Conservation (phyloP, 2,797 vertebrate species). For the Kryptopterus vitreolus region DNA sequence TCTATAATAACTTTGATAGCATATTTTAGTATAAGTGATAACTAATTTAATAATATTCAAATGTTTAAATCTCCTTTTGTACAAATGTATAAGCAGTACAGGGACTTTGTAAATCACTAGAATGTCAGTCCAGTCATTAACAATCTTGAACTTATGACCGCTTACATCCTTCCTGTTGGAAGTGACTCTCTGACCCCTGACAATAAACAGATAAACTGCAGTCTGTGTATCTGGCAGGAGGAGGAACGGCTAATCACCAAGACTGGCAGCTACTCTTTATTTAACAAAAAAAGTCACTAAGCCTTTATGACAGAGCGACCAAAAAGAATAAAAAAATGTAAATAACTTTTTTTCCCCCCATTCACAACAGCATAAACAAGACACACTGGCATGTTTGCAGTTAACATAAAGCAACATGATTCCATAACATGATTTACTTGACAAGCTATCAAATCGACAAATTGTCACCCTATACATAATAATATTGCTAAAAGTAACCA, state of each 20-base stretch:
- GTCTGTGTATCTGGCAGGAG: conserved; percentile 10
- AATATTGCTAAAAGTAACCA: not conserved
- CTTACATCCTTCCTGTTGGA: conserved; percentile 31
- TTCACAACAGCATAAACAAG: not conserved
- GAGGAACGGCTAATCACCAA: conserved; percentile 14
- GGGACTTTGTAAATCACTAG: not conserved
- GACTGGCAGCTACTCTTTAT: not conserved
- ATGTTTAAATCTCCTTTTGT: not conserved
- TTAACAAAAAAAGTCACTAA: not conserved
- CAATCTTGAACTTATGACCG: conserved; percentile 36
- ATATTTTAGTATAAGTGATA: not conserved
- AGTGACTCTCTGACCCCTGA: conserved; percentile 17
- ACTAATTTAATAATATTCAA: not conserved
- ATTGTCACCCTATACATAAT: not conserved
- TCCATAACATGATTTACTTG: not conserved
- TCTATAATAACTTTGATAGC: too few species aligned
- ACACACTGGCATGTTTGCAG: not conserved
- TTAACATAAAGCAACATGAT: not conserved
- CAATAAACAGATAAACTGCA: conserved; percentile 39
- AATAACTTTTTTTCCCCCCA: not conserved
- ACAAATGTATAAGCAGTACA: not conserved
- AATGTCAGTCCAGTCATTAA: not conserved
- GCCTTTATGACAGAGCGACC: not conserved
- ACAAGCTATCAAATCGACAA: too few species aligned
- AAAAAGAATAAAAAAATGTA: not conserved